A percentile compares a stretch with the other conserved stretches of the same genome.
Conservation (phyloP, 2,113 vertebrate genomes). For the Thryonomys swinderianus region DNA sequence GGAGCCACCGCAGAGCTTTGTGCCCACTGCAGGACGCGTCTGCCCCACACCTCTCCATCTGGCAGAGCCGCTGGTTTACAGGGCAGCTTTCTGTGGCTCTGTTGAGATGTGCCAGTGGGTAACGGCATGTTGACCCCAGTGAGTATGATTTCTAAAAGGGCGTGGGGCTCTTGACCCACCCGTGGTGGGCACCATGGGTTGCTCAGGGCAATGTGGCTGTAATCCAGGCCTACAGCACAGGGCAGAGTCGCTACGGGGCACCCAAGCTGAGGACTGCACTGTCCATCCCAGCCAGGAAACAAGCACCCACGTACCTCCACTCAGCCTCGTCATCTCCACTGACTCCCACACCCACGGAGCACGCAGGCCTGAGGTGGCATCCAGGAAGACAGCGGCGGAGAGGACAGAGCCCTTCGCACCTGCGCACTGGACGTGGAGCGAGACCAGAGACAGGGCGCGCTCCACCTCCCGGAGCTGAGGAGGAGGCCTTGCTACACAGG, state of each 20-base stretch:
- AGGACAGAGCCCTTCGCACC: background rate
- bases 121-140: background rate
- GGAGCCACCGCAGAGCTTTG: background rate
- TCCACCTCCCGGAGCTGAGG: too few relatives aligned
- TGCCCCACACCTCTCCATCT: background rate
- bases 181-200: background rate
- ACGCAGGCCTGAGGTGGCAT: background rate
- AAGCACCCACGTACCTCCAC: background rate
- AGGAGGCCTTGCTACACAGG: background rate
- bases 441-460: too few relatives aligned
- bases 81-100: background rate
- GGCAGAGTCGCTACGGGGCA: background rate
- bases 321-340: background rate
- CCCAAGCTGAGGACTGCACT: too few relatives aligned
- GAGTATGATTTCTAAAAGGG: background rate
- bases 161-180: background rate
- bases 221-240: background rate
- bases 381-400: fast-evolving
- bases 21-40: background rate
- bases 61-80: too few relatives aligned
- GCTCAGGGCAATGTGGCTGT: background rate
- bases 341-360: background rate
- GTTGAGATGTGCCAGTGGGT: background rate
- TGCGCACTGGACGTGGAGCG: fast-evolving
- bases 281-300: background rate